phyloP scores from a whole-genome alignment of 2,888 invertebrate species.

The Coelopa pilipes region DNA sequence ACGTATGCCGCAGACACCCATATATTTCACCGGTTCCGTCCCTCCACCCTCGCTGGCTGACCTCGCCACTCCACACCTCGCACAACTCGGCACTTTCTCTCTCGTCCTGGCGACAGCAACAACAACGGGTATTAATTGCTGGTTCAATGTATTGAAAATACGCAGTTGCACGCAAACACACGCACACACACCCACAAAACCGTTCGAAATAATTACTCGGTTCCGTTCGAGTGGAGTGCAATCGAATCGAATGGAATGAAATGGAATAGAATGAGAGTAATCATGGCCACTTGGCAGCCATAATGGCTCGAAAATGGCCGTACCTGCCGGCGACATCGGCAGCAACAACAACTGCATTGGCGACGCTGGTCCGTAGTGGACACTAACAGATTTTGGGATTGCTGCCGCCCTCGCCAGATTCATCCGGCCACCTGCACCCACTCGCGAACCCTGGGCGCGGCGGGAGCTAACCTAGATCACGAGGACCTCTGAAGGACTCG shows the following conservation, averaged over 20 bases:
- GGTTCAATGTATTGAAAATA: slow-evolving; percentile 10
- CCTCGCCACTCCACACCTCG: background rate
- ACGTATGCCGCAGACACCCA: too few species aligned
- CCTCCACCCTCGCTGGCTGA: too few species aligned
- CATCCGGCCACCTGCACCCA: slow-evolving; percentile 48
- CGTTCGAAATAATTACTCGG: background rate
- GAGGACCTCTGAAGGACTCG: slow-evolving; percentile 1
- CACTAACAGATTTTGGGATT: slow-evolving; percentile 53
- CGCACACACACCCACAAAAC: slow-evolving; percentile 11
- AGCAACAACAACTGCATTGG: background rate
- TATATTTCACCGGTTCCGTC: too few species aligned
- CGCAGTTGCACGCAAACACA: background rate
- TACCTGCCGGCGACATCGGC: slow-evolving; percentile 47
- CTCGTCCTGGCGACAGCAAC: background rate
- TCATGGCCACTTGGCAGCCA: slow-evolving; percentile 57
- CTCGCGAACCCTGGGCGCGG: slow-evolving; percentile 35
- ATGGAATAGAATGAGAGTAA: slow-evolving; percentile 44
- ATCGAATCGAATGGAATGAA: background rate
- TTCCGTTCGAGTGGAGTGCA: background rate
- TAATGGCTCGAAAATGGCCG: slow-evolving; percentile 42
- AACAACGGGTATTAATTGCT: background rate
- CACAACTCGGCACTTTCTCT: background rate
- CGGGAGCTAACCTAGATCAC: background rate
- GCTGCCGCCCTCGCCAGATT: slow-evolving; percentile 50
- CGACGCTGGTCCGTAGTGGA: background rate